Percentiles rank a stretch among this genome's conserved stretches.
Evolutionary conservation across 2,113 vertebrate species (phyloP).

Genomic region (Morone chrysops): DNA sequence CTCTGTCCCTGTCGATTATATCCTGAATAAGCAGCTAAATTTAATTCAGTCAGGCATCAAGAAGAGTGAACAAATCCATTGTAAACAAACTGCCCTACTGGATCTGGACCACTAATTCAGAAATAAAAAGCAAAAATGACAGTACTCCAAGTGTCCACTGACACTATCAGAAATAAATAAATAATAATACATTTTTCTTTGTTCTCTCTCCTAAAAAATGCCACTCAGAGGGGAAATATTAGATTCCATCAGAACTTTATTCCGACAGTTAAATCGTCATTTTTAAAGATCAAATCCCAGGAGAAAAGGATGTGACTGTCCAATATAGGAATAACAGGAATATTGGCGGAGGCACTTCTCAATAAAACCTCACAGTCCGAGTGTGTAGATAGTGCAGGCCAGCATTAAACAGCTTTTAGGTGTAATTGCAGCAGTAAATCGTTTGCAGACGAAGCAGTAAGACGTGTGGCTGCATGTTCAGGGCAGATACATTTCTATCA

Average conservation of each 20-base stretch:
- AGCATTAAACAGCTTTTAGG: background rate
- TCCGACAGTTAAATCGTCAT: no score
- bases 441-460: background rate
- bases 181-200: background rate
- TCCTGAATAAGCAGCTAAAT: background rate
- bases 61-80: no score
- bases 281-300: background rate
- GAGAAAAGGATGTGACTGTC: background rate
- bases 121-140: background rate
- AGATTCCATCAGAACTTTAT: no score
- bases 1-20: background rate
- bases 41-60: background rate
- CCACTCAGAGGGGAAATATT: no score
- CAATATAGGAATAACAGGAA: no score
- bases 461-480: conserved; percentile 8
- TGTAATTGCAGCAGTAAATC: background rate
- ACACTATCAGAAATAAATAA: no score
- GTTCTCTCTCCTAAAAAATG: background rate
- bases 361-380: background rate
- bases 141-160: background rate
- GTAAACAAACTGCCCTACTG: background rate
- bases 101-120: background rate
- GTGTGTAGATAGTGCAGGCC: background rate
- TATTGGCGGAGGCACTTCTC: background rate
- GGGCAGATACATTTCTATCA: background rate